Evolutionary conservation across 2,797 vertebrate species (phyloP).

Genomic region (Chloroceryle inda): DNA sequence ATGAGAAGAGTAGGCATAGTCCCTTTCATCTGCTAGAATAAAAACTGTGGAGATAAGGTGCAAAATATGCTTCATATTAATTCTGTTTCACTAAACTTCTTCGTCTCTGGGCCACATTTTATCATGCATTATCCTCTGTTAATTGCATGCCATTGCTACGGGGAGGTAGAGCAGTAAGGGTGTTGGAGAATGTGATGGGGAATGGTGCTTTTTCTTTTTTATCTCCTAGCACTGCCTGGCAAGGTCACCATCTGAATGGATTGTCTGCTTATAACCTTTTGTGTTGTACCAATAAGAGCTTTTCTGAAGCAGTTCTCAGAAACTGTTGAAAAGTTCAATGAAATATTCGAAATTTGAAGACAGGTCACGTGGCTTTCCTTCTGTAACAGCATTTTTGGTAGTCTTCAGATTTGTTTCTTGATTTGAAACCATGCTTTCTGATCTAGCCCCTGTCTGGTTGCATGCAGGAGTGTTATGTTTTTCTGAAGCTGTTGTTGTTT

Average conservation of each 20-base stretch:
- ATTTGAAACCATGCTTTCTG: background rate
- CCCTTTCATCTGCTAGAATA: background rate
- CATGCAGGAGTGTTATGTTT: background rate
- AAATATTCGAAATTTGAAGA: background rate
- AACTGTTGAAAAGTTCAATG: background rate
- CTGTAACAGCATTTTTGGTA: background rate
- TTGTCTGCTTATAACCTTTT: background rate
- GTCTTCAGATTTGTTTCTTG: background rate
- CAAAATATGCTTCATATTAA: background rate
- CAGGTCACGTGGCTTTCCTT: background rate
- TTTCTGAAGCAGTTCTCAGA: background rate
- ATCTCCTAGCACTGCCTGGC: background rate
- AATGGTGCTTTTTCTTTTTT: background rate
- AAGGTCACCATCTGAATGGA: conserved; percentile 29
- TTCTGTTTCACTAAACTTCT: background rate
- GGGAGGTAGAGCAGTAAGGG: background rate
- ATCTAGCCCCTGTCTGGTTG: background rate
- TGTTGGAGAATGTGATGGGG: background rate
- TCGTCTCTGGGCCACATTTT: background rate
- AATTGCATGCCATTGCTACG: background rate
- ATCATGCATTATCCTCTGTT: background rate
- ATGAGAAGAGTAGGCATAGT: background rate
- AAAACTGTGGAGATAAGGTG: background rate
- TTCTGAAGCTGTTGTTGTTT: conserved; percentile 33
- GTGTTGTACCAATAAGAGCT: background rate